Base-by-base conservation (phyloP, 2,888 invertebrate genomes). In the Himalopsyche tibetana region DNA sequence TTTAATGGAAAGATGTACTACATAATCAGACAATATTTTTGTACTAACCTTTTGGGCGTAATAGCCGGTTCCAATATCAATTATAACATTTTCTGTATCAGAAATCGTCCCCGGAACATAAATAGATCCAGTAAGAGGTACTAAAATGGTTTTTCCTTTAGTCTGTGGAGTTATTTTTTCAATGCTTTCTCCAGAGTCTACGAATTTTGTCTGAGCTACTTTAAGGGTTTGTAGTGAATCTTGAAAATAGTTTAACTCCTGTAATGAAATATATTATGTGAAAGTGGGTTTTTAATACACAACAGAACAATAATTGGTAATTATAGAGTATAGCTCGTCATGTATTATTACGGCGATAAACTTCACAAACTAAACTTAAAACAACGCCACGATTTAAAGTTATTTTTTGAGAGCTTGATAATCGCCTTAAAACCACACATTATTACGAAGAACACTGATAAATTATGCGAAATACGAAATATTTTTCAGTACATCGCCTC, bases 11-110 rank as follows among this genome's bases (percentile, higher is more conserved):
- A 45, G 6, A 45, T 45, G 2, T 45, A 45, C 45, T 45, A 2
- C 5, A 19, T 4, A 74, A 74, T 15, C 74, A 12, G 36, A 38
- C 0, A 2, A 28, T 74, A 17, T 28, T 11, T 6, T 28, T 36
- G 80, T 42, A 85, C 90, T 90, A 91, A 97, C 97, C 95, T 98
- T 98, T 92, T 99, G 97, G 36, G 97, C 97, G 93, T 97, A 99
- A 92, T 99, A 99, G 88, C 99, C 98, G 83, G 99, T 99, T 83
- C 99, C 99, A 90, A 99, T 96, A 91, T 99, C 99, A 89, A 99
- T 96, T 51, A 99, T 94, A 84, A 99, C 98, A 91, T 96, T 96
- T 84, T 97, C 95, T 55, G 96, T 95, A 90, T 99, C 96, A 88
- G 95, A 94, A 86, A 99, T 94, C 89, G 95, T 95, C 3, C 99